Conservation (phyloP, 1,140 invertebrate genomes). For the Andrena cerasifolii region DNA sequence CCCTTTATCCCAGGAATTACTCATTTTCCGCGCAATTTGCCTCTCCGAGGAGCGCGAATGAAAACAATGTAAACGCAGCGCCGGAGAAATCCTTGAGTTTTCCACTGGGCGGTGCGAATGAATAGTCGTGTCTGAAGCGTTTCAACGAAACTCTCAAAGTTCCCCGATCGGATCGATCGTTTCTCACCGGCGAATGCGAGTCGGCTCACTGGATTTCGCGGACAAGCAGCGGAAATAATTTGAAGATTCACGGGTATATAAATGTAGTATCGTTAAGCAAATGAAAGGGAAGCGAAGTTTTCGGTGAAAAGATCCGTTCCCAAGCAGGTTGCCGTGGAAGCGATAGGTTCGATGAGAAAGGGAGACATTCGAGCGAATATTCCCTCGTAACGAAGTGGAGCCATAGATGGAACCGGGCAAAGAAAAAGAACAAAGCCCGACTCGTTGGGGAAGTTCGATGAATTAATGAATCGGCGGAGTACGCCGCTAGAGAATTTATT, state of each 20-base stretch:
- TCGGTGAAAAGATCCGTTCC: neutral
- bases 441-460: conserved; percentile 1
- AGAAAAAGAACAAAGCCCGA: conserved; percentile 1
- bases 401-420: neutral
- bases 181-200: too few species aligned
- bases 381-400: neutral
- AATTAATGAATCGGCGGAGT: conserved; percentile 46
- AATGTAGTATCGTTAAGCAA: too few species aligned
- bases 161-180: neutral
- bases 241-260: too few species aligned
- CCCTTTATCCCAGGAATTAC: conserved; percentile 34
- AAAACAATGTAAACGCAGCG: neutral
- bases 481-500: conserved; percentile 23
- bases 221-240: too few species aligned
- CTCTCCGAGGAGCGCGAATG: conserved; percentile 16
- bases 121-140: neutral
- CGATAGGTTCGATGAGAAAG: neutral
- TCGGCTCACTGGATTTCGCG: too few species aligned
- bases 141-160: neutral
- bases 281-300: too few species aligned
- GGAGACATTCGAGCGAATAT: neutral
- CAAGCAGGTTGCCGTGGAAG: neutral
- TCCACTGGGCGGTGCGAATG: neutral
- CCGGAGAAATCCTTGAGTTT: too few species aligned
- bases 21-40: conserved; percentile 54